These are phyloP conservation scores for Dicycla oo DNA, from an alignment of 2,888 invertebrate species.

Conservation along the genomic window DNA sequence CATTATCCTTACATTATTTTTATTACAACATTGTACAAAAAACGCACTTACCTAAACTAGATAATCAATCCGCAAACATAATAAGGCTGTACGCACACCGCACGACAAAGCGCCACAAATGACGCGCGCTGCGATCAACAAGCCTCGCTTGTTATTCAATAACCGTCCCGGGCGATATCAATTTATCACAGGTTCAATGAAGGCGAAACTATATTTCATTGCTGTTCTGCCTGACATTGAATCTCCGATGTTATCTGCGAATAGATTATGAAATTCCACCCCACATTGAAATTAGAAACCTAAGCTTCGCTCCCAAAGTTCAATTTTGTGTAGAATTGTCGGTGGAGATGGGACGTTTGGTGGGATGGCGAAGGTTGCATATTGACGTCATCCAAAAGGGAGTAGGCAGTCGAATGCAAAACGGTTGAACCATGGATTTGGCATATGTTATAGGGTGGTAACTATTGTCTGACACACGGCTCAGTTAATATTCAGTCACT, in stretches of 20 bases:
- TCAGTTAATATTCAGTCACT: conserved; percentile 30
- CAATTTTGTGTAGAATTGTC: conserved; percentile 26
- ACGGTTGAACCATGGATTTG: conserved; percentile 89
- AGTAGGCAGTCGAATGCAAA: conserved; percentile 88
- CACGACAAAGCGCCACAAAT: conserved; percentile 68
- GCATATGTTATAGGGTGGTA: conserved; percentile 89
- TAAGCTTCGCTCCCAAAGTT: conserved; percentile 4
- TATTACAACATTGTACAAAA: too few relatives aligned
- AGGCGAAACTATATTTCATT: conserved; percentile 89
- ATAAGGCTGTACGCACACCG: conserved; percentile 54
- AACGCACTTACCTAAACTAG: background rate
- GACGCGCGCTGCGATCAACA: conserved; percentile 72
- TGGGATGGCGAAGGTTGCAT: conserved; percentile 77
- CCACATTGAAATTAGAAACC: conserved; percentile 37
- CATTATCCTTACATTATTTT: background rate
- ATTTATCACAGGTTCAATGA: conserved; percentile 90
- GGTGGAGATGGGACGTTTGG: conserved; percentile 66
- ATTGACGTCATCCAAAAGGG: conserved; percentile 90
- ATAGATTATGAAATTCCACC: conserved; percentile 68
- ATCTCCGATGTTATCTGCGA: conserved; percentile 72
- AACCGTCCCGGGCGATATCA: conserved; percentile 85
- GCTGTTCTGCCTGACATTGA: conserved; percentile 83
- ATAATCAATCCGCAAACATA: conserved; percentile 51
- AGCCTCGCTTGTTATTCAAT: conserved; percentile 89
- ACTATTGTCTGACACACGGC: conserved; percentile 80